Evolutionary conservation across 53 echinoderm and acorn worm genomes (phyloP).

Genomic region (Zoroaster sp.): DNA sequence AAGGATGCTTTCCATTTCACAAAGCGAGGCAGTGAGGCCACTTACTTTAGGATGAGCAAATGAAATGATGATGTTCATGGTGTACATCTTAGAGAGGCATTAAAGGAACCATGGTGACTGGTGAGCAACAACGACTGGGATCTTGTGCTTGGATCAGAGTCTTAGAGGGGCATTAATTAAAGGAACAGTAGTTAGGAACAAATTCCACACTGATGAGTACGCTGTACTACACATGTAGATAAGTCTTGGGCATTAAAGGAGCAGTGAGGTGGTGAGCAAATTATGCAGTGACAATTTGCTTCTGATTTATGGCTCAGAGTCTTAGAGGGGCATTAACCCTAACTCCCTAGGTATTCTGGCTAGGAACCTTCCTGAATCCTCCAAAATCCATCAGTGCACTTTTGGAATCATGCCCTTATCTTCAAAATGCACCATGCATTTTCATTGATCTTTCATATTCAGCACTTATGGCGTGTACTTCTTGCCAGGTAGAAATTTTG

Average conservation of each 20-base stretch:
- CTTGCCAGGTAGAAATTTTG: too few species aligned
- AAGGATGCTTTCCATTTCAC: neutral
- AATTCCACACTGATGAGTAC: neutral
- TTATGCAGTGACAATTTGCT: too few species aligned
- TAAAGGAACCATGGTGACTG: neutral
- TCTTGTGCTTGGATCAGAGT: neutral
- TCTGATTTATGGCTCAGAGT: too few species aligned
- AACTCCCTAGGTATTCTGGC: too few species aligned
- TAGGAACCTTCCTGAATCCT: too few species aligned
- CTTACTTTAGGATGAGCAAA: neutral
- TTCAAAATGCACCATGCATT: too few species aligned
- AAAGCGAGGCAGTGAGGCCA: neutral
- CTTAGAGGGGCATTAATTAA: neutral
- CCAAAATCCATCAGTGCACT: too few species aligned
- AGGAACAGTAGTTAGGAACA: neutral
- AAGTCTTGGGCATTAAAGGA: neutral
- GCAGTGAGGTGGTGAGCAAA: too few species aligned
- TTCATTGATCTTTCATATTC: too few species aligned
- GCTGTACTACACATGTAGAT: neutral
- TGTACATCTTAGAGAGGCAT: neutral
- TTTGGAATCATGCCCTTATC: too few species aligned
- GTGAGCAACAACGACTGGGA: neutral
- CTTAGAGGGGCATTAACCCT: too few species aligned
- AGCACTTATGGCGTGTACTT: too few species aligned
- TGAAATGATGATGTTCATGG: neutral